A percentile compares a stretch with the other conserved stretches of the same genome.
Evolutionary conservation across 2,797 vertebrate species (phyloP).

Genomic region (Threskiornis aethiopicus): DNA sequence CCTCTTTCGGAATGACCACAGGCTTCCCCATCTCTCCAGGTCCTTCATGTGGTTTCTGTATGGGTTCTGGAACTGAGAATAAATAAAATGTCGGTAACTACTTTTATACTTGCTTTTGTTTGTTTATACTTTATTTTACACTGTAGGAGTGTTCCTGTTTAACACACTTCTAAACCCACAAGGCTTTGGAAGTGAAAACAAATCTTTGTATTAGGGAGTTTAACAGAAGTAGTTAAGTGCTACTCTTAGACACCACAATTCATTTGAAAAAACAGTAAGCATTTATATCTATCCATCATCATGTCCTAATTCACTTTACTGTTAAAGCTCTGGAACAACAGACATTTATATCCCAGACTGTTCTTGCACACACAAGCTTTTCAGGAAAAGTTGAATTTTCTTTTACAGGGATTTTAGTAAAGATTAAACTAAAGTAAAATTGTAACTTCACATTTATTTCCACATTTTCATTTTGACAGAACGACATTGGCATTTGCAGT

Average conservation of each 20-base stretch:
- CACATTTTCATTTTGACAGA: background rate
- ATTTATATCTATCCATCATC: background rate
- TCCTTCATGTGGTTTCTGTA: conserved; percentile 89
- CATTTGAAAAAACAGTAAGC: background rate
- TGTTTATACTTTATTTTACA: background rate
- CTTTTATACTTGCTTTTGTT: background rate
- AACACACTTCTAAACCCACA: background rate
- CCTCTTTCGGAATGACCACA: conserved; percentile 95
- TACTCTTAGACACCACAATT: background rate
- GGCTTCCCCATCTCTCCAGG: conserved; percentile 98
- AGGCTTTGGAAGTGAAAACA: background rate
- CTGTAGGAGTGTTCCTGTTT: background rate
- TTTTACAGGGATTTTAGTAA: background rate
- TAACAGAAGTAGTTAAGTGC: background rate
- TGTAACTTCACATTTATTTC: background rate
- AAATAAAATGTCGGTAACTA: background rate
- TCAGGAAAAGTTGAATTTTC: background rate
- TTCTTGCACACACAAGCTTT: background rate
- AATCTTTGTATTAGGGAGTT: background rate
- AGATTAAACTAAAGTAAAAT: background rate
- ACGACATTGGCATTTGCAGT: background rate
- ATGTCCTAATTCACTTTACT: background rate
- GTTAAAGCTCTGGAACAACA: background rate
- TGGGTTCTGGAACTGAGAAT: conserved; percentile 81
- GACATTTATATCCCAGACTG: background rate